A percentile compares a stretch with the other conserved stretches of the same genome.
Conservation (phyloP, 2,113 vertebrate genomes). For the Noturus placidus region DNA sequence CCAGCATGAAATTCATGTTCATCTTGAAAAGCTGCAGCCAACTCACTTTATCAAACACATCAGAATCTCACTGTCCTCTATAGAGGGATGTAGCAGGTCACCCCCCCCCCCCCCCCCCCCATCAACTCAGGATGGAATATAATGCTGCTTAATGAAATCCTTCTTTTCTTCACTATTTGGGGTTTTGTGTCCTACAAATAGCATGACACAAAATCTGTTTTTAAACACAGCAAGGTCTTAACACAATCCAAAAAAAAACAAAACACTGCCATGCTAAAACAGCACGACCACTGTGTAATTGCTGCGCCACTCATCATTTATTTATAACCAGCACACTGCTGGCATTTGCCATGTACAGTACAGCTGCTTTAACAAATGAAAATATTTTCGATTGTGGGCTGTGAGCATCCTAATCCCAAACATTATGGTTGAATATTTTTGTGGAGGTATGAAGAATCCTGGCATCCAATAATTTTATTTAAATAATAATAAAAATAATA, state of each 20-base stretch:
- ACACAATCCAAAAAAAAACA: neutral
- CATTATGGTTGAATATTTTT: neutral
- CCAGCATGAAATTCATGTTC: neutral
- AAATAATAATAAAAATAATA: too few relatives aligned
- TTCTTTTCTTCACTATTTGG: neutral
- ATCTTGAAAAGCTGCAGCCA: constrained; percentile 6
- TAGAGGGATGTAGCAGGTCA: neutral
- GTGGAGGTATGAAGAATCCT: neutral
- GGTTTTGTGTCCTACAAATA: neutral
- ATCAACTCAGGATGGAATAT: neutral
- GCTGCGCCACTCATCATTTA: neutral
- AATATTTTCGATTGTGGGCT: neutral
- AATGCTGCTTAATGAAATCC: neutral
- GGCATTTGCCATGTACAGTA: neutral
- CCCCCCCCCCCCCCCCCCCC: too few relatives aligned
- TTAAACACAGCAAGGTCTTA: neutral
- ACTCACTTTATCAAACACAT: neutral
- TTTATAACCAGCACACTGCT: constrained; percentile 17
- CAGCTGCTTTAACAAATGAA: neutral
- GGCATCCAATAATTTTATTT: neutral
- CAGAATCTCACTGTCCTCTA: constrained; percentile 14
- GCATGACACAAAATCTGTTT: neutral
- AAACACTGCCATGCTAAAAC: neutral
- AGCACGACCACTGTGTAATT: neutral
- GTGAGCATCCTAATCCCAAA: neutral